phyloP scores from a whole-genome alignment of 2,113 vertebrate genomes.

The Pan paniscus region DNA sequence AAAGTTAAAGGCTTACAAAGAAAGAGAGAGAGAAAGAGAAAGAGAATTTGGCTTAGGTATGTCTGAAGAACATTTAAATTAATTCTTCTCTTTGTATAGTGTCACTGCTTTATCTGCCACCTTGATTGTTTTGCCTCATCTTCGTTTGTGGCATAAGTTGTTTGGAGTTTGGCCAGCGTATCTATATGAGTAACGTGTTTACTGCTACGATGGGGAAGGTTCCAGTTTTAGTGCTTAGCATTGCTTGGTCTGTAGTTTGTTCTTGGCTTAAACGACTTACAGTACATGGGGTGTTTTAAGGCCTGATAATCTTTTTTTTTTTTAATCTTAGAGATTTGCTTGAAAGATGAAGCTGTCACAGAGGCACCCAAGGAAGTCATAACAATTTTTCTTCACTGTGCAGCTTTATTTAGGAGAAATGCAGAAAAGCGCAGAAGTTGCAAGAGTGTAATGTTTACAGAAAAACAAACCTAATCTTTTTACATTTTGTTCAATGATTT shows the following conservation, averaged over 20 bases:
- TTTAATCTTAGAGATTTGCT: conserved; percentile 65
- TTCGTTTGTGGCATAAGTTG: neutral
- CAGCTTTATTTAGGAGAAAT: conserved; percentile 44
- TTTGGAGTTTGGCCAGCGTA: neutral
- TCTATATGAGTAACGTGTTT: conserved; percentile 19
- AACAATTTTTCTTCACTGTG: neutral
- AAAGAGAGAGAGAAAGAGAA: neutral
- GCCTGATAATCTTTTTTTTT: conserved; percentile 34
- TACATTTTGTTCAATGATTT: neutral
- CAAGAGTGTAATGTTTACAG: neutral
- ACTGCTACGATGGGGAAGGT: neutral
- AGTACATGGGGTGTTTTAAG: conserved; percentile 23
- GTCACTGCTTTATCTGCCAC: neutral
- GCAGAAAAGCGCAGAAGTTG: conserved; percentile 19
- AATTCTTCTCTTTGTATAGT: conserved; percentile 2
- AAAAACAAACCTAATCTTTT: neutral
- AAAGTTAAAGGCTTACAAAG: neutral
- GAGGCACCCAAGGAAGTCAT: conserved; percentile 49
- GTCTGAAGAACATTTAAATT: neutral
- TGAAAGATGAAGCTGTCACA: conserved; percentile 76
- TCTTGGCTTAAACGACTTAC: conserved; percentile 56
- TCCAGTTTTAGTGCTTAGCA: conserved; percentile 21
- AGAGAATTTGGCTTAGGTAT: neutral
- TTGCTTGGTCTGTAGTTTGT: conserved; percentile 52
- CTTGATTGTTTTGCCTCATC: neutral